A percentile compares a stretch with the other conserved stretches of the same genome.
Conservation (phyloP, 2,113 vertebrate genomes). For the Kryptolebias marmoratus region DNA sequence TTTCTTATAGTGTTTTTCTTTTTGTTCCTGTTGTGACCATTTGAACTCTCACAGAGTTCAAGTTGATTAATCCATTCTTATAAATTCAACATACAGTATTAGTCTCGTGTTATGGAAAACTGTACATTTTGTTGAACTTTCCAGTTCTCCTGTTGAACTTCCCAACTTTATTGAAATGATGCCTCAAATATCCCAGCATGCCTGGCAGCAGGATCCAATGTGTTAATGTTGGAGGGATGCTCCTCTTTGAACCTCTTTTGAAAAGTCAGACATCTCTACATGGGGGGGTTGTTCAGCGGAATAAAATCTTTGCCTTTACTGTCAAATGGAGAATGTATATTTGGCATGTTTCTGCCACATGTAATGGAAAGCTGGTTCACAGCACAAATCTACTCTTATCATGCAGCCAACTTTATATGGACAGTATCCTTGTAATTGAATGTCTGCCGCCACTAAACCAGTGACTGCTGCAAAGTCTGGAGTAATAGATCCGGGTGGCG, state of each 20-base stretch:
- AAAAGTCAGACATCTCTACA: constrained; percentile 34
- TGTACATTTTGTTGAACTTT: constrained; percentile 12
- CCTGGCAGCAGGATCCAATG: constrained; percentile 31
- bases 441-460: too few relatives aligned
- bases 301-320: constrained; percentile 29
- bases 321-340: constrained; percentile 18
- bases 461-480: too few relatives aligned
- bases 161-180: constrained; percentile 43
- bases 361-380: not conserved
- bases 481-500: too few relatives aligned
- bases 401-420: not conserved
- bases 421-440: not conserved
- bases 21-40: constrained; percentile 14
- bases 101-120: constrained; percentile 33
- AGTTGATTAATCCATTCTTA: not conserved
- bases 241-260: constrained; percentile 52
- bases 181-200: constrained; percentile 34
- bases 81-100: constrained; percentile 14
- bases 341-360: constrained; percentile 1
- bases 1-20: constrained; percentile 24
- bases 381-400: not conserved
- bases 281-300: constrained; percentile 8
- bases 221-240: constrained; percentile 60
- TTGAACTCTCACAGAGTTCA: constrained; percentile 10
- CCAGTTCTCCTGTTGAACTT: constrained; percentile 27